Base-by-base conservation (phyloP, 2,888 invertebrate genomes). In the Platycheirus albimanus region DNA sequence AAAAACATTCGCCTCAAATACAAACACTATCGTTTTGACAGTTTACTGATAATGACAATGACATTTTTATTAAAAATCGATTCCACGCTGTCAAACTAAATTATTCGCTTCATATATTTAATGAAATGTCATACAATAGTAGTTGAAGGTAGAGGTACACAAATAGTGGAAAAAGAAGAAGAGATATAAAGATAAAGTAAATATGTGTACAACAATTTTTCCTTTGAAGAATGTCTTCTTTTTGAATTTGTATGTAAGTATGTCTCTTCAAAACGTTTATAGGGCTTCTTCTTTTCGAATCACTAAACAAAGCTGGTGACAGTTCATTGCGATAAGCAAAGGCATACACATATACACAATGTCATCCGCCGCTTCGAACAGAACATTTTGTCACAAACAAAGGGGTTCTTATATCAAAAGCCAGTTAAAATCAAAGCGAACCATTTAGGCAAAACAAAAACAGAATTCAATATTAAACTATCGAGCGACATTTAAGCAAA, bases 401-500 rank as follows among this genome's bases (percentile, higher is more conserved):
- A 15, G 43, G 38, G 38, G 11, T 17, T 28, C 28, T 8, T 4
- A 10, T 41, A 15, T 51, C 15, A 49, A 56, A 63, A 56, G 4
- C 43, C 36, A 52, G 38, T 47, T 30, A 15, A 58, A 75, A 75
- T 45, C 58, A 67, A 67, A 43, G 41, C 17, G 38, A 66, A 61
- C 43, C 36, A 45, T 52, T 71, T 52, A 33, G 58, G 38, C 15
- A 38, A 61, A 58, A 58, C 24, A 28, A 24, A 67, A 30, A 72
- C 61, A 58, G 58, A 72, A 52, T 78, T 58, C 58, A 66, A 61
- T 61, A 61, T 45, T 45, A 30, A 61, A 52, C 41, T 72, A 78
- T 51, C 43, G 71, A 67, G 33, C 45, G 45, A 74, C 41, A 54
- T 56, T 79, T 56, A 63, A 79, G 63, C 67, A 79, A 74, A 79